Base-by-base conservation (phyloP, 2,888 invertebrate species). In the Ophion slaviceki region DNA sequence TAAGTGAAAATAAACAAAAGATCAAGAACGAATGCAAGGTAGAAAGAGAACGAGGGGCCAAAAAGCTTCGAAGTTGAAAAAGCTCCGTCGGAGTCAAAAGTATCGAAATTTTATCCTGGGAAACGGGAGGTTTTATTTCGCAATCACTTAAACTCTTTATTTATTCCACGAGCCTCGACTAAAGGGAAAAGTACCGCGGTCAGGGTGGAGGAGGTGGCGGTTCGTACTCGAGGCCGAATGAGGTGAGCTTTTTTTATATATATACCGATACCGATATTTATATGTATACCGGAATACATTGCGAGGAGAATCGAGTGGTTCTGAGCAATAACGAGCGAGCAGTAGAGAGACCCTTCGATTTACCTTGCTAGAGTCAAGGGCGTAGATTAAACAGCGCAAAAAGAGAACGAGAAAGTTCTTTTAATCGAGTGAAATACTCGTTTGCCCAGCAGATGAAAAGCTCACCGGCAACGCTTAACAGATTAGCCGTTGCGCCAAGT, bases 121-220 rank as follows among this genome's bases (percentile, higher is more conserved):
- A 76, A 66, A 57, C 17, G 28, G 28, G 68, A 36, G 62, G 70
- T 62, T 62, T 78, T 72, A 66, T 82, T 82, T 72, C 64, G 57
- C 59, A 71, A 71, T 82, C 57, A 71, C 72, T 66, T 77, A 72
- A 82, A 67, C 82, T 77, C 82, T 82, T 80, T 74, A 62, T 62
- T 79, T 70, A 72, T 74, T 66, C 32, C 64, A 7, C 71, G 71
- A 71, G 17, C 53, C 17, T 4, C 14, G 17, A 53, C 14, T 53
- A 17, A 53, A 14, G 3, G 53, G 5, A 5, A 53, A 53, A 17
- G 53, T 11, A 53, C 53, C 17, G 17, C 0, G 17, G 17, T 17
- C 11, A 53, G 53, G 5, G 17, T 2, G 64, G 62, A 47, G 70
- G 24, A 7, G 14, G 61, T 14, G 8, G 47, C 24, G 53, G 6